A percentile compares a stretch with the other conserved stretches of the same genome.
Evolutionary conservation across 2,888 invertebrate species (phyloP).

Genomic region (Alloplasta piceator): DNA sequence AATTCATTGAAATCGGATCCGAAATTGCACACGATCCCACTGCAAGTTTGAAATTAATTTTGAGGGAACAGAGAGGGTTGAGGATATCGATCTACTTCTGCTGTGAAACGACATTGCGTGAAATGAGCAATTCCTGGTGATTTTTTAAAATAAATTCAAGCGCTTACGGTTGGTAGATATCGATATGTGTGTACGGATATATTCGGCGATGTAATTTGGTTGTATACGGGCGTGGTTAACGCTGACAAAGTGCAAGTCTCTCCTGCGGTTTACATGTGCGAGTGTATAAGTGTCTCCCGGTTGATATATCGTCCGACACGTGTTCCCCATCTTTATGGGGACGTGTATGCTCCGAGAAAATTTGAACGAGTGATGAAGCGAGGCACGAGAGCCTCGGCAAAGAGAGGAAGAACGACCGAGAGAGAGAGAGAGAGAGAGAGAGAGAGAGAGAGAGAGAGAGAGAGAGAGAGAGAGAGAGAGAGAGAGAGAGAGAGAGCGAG

Average conservation of each 20-base stretch:
- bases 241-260: constrained; percentile 74
- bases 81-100: no score
- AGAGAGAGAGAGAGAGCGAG: not conserved
- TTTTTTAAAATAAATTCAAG: no score
- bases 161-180: not conserved
- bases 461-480: not conserved
- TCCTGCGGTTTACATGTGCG: constrained; percentile 37
- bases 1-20: no score
- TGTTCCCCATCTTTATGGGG: constrained; percentile 71
- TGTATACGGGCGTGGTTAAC: constrained; percentile 71
- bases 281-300: constrained; percentile 56
- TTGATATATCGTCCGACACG: constrained; percentile 75
- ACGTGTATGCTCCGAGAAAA: constrained; percentile 57
- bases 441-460: constrained; percentile 44
- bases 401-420: not conserved
- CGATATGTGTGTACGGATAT: constrained; percentile 1
- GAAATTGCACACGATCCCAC: no score
- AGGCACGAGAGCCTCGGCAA: constrained; percentile 6
- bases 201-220: constrained; percentile 66
- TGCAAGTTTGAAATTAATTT: no score
- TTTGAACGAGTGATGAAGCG: constrained; percentile 63
- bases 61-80: no score
- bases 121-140: no score
- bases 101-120: no score
- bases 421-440: constrained; percentile 5